Percentiles rank a stretch among this genome's conserved stretches.
These are phyloP conservation scores for Psilopogon haemacephalus DNA, from an alignment of 2,113 vertebrate genomes.

Conservation along the genomic window DNA sequence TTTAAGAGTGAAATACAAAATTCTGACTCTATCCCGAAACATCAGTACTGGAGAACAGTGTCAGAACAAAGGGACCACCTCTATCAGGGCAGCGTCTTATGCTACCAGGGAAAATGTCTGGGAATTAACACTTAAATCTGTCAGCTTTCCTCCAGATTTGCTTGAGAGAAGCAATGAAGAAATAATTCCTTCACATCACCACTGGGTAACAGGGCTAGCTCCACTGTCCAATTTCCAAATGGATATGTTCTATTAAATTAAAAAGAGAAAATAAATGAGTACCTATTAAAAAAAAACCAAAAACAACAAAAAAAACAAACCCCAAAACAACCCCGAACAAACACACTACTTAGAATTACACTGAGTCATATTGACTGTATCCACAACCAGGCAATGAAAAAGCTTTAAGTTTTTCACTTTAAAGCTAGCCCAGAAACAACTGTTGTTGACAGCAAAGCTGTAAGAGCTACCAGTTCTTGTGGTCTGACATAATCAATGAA, in stretches of 20 bases:
- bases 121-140: neutral
- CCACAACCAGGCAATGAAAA: neutral
- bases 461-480: neutral
- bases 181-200: neutral
- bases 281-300: neutral
- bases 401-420: neutral
- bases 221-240: neutral
- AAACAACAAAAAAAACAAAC: too few relatives aligned
- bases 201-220: neutral
- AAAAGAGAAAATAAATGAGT: neutral
- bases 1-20: neutral
- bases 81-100: neutral
- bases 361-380: neutral
- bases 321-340: too few relatives aligned
- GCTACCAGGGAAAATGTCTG: accelerated
- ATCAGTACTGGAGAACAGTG: neutral
- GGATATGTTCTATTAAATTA: neutral
- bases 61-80: neutral
- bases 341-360: neutral
- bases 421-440: neutral
- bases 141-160: neutral
- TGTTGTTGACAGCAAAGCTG: neutral
- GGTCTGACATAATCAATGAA: neutral
- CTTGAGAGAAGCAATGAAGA: neutral
- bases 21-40: neutral